Evolutionary conservation across 2,113 vertebrate species (phyloP).

Genomic region (Corythoichthys intestinalis): DNA sequence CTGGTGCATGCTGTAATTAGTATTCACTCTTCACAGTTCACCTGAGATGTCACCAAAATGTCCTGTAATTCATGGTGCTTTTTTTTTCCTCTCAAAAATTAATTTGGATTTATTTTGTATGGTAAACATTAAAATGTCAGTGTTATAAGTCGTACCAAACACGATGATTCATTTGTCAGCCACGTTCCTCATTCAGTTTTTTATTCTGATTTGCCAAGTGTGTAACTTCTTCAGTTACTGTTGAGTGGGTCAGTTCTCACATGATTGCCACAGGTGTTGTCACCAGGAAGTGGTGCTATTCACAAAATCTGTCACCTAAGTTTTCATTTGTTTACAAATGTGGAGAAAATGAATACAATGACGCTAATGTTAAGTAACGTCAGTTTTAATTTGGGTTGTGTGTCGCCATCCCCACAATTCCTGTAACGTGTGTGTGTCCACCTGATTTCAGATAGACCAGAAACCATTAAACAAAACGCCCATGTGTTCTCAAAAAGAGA

Average conservation of each 20-base stretch:
- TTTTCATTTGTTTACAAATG: constrained; percentile 8
- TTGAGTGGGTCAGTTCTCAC: constrained; percentile 50
- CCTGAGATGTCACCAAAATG: constrained; percentile 59
- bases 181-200: constrained; percentile 51
- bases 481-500: neutral
- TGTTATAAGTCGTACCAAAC: constrained; percentile 43
- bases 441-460: neutral
- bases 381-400: constrained; percentile 16
- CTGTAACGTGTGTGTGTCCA: neutral
- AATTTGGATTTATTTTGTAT: constrained; percentile 42
- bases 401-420: constrained; percentile 7
- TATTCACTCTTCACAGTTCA: constrained; percentile 66
- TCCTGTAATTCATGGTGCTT: constrained; percentile 60
- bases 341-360: neutral
- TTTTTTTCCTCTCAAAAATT: constrained; percentile 30
- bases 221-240: constrained; percentile 54
- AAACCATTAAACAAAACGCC: constrained; percentile 19
- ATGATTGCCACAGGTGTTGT: constrained; percentile 40
- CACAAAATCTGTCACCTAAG: constrained; percentile 24
- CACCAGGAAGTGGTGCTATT: constrained; percentile 28
- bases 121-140: constrained; percentile 60
- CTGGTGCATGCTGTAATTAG: constrained; percentile 85
- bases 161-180: constrained; percentile 56
- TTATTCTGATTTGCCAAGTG: constrained; percentile 52
- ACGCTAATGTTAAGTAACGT: neutral